Conservation (phyloP, 2,113 vertebrate species). For the Chloroceryle aenea region DNA sequence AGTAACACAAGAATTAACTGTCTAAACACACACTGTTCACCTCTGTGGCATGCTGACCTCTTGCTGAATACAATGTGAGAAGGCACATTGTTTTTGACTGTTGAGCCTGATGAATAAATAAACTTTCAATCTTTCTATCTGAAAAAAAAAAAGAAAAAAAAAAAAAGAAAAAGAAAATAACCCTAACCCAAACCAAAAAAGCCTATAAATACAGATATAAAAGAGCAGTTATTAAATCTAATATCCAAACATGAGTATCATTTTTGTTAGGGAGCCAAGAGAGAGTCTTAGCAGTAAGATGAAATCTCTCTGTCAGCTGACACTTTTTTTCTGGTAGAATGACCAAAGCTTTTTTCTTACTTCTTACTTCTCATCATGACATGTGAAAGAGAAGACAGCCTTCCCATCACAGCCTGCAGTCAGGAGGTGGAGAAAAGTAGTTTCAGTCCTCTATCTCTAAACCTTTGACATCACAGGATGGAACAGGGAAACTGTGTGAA, state of each 20-base stretch:
- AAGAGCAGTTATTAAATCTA: neutral
- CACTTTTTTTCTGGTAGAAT: neutral
- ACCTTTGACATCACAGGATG: neutral
- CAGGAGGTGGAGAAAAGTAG: neutral
- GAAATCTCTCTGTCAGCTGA: neutral
- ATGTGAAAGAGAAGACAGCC: neutral
- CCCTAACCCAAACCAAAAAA: neutral
- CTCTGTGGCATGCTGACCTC: neutral
- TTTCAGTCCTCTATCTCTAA: neutral
- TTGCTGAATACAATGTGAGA: neutral
- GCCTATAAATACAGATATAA: neutral
- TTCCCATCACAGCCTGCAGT: neutral
- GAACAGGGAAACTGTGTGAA: neutral
- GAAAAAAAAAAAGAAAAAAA: neutral
- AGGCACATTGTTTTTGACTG: neutral
- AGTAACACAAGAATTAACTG: neutral
- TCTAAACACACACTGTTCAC: neutral
- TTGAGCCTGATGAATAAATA: neutral
- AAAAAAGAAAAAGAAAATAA: too few species aligned
- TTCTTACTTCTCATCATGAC: neutral
- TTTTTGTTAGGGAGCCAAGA: neutral
- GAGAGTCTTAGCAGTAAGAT: neutral
- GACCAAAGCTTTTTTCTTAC: neutral
- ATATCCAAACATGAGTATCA: neutral
- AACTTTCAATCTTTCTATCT: neutral